phyloP scores from a whole-genome alignment of 2,888 invertebrate species.

The Idaea aversata region DNA sequence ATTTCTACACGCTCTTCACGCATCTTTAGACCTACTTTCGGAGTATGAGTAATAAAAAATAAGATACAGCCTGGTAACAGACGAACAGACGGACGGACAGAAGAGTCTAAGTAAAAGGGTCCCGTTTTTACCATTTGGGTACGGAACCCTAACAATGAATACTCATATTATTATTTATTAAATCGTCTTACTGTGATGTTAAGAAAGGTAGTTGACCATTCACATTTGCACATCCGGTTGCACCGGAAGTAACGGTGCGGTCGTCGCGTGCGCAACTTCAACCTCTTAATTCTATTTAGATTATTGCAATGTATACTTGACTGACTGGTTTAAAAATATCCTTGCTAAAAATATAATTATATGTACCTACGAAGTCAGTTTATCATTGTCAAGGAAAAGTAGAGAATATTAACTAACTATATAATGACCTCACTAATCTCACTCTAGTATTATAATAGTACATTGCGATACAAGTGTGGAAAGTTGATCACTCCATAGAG shows the following conservation, averaged over 20 bases:
- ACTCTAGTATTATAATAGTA: no score
- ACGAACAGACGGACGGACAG: no score
- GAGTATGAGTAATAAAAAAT: no score
- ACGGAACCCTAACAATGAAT: no score
- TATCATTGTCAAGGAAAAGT: slow-evolving; percentile 66
- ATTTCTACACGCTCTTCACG: no score
- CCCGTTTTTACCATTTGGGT: no score
- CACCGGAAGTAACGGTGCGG: slow-evolving; percentile 63
- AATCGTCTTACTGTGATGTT: not conserved
- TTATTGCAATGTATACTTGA: not conserved
- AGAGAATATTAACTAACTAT: slow-evolving; percentile 13
- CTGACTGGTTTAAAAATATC: not conserved
- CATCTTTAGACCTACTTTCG: no score
- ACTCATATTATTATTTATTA: not conserved
- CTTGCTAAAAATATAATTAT: not conserved
- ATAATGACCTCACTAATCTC: no score
- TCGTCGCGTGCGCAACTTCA: slow-evolving; percentile 47
- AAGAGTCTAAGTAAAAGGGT: no score
- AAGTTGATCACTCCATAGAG: no score
- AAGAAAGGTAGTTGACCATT: slow-evolving; percentile 26
- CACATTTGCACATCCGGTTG: slow-evolving; percentile 44
- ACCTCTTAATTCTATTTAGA: not conserved
- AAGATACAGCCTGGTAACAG: no score
- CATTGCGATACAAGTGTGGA: no score
- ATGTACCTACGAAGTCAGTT: not conserved